phyloP scores from a whole-genome alignment of 2,113 vertebrate species.

The Dasyornis broadbenti region DNA sequence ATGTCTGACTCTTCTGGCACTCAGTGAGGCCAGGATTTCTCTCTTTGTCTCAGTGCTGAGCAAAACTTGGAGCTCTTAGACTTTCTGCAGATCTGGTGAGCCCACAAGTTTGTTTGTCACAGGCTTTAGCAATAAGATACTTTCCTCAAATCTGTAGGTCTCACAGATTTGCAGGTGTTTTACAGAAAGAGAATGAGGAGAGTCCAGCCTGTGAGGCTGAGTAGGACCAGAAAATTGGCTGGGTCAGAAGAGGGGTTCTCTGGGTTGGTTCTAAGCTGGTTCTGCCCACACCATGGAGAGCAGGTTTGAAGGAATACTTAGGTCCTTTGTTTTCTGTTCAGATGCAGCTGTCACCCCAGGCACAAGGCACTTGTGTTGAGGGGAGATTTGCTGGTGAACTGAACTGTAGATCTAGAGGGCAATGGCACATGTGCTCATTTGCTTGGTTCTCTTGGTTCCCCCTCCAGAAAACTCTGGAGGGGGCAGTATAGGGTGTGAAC shows the following conservation, averaged over 20 bases:
- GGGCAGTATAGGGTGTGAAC: background rate
- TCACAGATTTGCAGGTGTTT: background rate
- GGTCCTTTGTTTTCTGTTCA: background rate
- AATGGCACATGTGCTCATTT: accelerated
- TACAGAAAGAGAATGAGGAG: background rate
- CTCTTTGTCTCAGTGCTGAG: background rate
- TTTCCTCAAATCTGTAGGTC: background rate
- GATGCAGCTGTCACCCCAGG: background rate
- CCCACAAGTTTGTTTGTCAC: background rate
- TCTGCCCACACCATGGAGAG: background rate
- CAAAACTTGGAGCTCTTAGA: background rate
- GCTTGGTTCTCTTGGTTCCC: background rate
- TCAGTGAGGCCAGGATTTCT: background rate
- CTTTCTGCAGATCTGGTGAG: background rate
- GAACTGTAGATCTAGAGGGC: background rate
- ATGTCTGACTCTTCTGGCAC: background rate
- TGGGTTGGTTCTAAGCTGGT: background rate
- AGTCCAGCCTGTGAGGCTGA: background rate
- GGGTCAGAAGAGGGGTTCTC: background rate
- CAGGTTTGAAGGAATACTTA: too few relatives aligned
- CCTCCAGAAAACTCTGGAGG: background rate
- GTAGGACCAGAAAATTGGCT: background rate
- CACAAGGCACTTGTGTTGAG: background rate
- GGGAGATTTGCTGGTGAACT: background rate
- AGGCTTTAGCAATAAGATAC: background rate